Evolutionary conservation across 2,888 invertebrate species (phyloP).

Genomic region (Parelbella ahira): DNA sequence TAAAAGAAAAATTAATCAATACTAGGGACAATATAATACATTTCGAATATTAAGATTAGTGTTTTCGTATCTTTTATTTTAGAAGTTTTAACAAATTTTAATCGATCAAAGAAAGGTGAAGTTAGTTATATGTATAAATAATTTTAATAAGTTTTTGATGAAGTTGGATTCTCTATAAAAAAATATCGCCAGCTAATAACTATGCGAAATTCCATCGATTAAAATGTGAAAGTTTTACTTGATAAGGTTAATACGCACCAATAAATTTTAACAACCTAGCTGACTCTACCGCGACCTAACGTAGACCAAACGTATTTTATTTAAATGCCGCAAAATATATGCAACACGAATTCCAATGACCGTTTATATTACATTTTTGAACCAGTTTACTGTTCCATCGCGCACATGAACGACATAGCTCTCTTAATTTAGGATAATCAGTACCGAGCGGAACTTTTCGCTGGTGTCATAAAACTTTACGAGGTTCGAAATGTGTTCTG

Average conservation of each 20-base stretch:
- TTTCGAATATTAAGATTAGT: no score
- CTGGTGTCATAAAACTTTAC: conserved; percentile 54
- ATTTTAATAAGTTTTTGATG: no score
- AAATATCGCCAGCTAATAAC: no score
- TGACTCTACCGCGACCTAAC: no score
- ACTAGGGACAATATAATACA: no score
- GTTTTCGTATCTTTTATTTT: no score
- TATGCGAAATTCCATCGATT: background rate
- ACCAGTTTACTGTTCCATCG: conserved; percentile 32
- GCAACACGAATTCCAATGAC: conserved; percentile 5
- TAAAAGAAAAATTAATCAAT: no score
- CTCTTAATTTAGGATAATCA: conserved; percentile 39
- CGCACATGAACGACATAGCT: conserved; percentile 34
- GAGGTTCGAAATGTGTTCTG: conserved; percentile 43
- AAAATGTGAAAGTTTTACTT: conserved; percentile 8
- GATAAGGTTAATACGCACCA: conserved; percentile 1
- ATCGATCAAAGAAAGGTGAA: no score
- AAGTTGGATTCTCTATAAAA: no score
- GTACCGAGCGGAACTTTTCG: conserved; percentile 33
- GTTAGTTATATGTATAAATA: no score
- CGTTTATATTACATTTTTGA: conserved; percentile 20
- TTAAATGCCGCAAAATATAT: conserved; percentile 8
- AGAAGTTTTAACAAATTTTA: no score
- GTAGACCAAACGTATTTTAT: background rate
- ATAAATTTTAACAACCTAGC: conserved; percentile 2